Evolutionary conservation across 1,140 invertebrate genomes (phyloP).

Genomic region (Eriocheir sinensis): DNA sequence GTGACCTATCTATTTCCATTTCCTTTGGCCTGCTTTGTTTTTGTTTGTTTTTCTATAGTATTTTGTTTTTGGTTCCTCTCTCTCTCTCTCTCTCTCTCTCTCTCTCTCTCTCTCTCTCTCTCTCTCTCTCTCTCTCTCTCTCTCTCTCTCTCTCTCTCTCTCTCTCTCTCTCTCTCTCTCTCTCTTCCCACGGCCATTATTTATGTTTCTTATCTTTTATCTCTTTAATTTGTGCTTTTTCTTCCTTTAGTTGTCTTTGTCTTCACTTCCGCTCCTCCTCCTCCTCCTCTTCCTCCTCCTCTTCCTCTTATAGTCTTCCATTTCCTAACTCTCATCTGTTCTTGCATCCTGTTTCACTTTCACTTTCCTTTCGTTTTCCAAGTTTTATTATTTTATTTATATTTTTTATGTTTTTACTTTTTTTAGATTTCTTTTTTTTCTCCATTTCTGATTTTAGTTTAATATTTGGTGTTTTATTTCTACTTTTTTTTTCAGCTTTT

Average conservation of each 20-base stretch:
- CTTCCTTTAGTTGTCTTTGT: neutral
- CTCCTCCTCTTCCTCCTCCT: slow-evolving; percentile 5
- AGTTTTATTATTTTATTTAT: neutral
- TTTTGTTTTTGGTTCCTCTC: too few species aligned
- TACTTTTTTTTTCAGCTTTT: neutral
- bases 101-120: neutral
- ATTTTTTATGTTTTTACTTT: neutral
- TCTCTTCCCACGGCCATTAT: neutral
- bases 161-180: neutral
- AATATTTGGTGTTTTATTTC: neutral
- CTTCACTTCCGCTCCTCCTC: neutral
- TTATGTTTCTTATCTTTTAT: neutral
- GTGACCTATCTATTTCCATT: neutral
- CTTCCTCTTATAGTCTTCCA: slow-evolving; percentile 22
- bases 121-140: too few species aligned
- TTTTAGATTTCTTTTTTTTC: neutral
- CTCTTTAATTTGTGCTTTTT: neutral
- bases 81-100: too few species aligned
- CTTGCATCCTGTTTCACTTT: slow-evolving; percentile 11
- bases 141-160: neutral
- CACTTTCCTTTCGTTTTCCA: neutral
- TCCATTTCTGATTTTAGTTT: neutral
- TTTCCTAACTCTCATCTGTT: neutral
- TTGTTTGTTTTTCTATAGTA: too few species aligned
- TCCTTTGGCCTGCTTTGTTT: too few species aligned